Evolutionary conservation across 2,113 vertebrate genomes (phyloP), one percentile per base, ranked within the genome.

Genomic region (Apus apus): DNA sequence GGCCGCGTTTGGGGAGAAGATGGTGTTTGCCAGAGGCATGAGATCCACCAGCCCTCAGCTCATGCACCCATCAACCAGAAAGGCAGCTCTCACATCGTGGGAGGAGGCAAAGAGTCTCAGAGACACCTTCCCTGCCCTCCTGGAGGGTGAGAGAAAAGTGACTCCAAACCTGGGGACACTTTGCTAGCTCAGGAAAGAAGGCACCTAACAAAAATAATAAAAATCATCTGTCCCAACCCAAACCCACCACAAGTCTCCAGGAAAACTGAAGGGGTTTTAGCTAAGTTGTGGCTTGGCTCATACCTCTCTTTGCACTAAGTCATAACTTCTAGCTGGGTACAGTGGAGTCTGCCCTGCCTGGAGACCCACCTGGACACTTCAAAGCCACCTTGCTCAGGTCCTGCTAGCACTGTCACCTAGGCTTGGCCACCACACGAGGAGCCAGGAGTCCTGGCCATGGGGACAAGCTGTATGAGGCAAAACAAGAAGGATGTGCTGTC

Each of bases 171-270:
- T 66, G 83, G 56, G 74, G 60, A 74, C 3, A 23, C 64, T 91
- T 82, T 83, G 77, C 93, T 94, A 89, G 71, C 87, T 97, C 46
- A 74, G 87, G 89, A 87, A 60, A 83, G 78, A 96, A 96, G 94
- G 91, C 93, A 95, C 82, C 87, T 51, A 27, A 54, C 60, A 91
- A 40, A 21, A 23, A 53, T 26, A 25, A 8, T 19, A 62, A 40
- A 43, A 62, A 34, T 14, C 50, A 27, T 15, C 40, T 43, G 13
- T 67, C 48, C 38, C 26, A 82, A 68, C 8, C 16, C 75, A 65
- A 40, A 73, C 38, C 75, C 25, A 62, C 36, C 34, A 62, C 34
- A 62, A 38, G 10, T 62, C 34, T 79, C 40, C 54, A 85, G 71
- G 54, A 50, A 85, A 84, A 53, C 71, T 58, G 19, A 62, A 71